These are phyloP conservation scores for Anisognathus igniventris DNA, from an alignment of 2,797 vertebrate species.

Conservation along the genomic window DNA sequence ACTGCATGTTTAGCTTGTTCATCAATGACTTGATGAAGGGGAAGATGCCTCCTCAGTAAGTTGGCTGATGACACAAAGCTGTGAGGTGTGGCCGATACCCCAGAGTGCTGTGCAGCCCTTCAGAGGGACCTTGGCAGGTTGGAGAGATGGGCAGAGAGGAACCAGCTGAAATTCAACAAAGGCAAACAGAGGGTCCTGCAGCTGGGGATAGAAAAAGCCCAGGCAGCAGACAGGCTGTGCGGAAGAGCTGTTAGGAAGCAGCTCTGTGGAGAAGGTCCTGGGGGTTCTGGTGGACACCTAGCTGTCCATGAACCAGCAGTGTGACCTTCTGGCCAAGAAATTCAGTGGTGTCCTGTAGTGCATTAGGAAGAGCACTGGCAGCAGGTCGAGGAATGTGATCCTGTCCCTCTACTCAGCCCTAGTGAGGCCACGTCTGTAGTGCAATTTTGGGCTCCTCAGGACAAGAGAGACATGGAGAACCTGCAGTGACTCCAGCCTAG, in stretches of 20 bases:
- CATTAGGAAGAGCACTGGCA: neutral
- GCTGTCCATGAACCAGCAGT: neutral
- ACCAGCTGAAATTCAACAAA: neutral
- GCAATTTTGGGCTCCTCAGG: neutral
- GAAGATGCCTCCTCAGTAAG: neutral
- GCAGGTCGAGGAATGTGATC: neutral
- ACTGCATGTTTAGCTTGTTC: neutral
- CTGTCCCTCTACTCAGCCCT: neutral
- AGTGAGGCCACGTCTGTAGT: neutral
- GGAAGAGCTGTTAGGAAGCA: neutral
- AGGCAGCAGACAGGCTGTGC: neutral
- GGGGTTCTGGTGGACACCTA: neutral
- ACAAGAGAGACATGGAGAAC: neutral
- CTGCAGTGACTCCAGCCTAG: neutral
- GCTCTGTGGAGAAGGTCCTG: neutral
- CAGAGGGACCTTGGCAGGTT: neutral
- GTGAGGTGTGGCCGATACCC: rapidly evolving
- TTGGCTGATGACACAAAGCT: neutral
- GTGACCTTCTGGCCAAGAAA: neutral
- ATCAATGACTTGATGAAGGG: neutral
- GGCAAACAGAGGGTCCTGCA: neutral
- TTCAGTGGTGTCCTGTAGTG: no score
- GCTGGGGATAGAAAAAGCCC: neutral
- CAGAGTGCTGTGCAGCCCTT: neutral
- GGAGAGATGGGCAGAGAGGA: neutral